Evolutionary conservation across 2,113 vertebrate species (phyloP).

Genomic region (Mystacornis crossleyi): DNA sequence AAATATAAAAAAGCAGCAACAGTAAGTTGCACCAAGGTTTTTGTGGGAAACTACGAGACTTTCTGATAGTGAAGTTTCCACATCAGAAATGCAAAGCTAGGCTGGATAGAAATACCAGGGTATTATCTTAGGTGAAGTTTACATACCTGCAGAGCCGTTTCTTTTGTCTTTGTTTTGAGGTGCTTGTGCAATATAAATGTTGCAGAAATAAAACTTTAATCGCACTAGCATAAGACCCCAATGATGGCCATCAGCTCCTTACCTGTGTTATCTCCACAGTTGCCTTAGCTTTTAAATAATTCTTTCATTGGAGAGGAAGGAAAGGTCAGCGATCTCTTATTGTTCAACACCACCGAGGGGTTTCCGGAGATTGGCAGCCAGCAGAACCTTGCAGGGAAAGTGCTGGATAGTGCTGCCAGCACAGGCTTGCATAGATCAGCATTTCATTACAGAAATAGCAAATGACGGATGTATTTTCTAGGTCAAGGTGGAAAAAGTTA

Average conservation of each 20-base stretch:
- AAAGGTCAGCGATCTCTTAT: slow-evolving; percentile 16
- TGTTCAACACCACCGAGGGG: slow-evolving; percentile 38
- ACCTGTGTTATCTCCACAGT: not conserved
- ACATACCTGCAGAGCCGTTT: not conserved
- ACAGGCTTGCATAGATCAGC: slow-evolving; percentile 51
- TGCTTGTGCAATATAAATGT: not conserved
- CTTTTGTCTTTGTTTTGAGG: not conserved
- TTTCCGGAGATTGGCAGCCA: slow-evolving; percentile 36
- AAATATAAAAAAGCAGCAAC: not conserved
- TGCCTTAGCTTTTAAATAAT: not conserved
- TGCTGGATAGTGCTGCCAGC: not conserved
- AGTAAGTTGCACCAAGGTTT: not conserved
- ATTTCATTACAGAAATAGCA: slow-evolving; percentile 57
- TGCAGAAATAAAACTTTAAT: not conserved
- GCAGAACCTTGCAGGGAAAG: not conserved
- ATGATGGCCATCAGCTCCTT: not conserved
- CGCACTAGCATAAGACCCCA: not conserved
- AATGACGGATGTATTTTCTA: slow-evolving; percentile 24
- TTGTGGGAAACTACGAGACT: not conserved
- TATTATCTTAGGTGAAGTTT: not conserved
- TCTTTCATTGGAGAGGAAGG: slow-evolving; percentile 23
- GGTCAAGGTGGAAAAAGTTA: slow-evolving; percentile 53
- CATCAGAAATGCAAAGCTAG: not conserved
- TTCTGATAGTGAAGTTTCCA: not conserved
- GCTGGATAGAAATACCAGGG: not conserved